Evolutionary conservation across 1,140 invertebrate species (phyloP), one percentile per base, ranked within the genome.

Genomic region (Littorina saxatilis): DNA sequence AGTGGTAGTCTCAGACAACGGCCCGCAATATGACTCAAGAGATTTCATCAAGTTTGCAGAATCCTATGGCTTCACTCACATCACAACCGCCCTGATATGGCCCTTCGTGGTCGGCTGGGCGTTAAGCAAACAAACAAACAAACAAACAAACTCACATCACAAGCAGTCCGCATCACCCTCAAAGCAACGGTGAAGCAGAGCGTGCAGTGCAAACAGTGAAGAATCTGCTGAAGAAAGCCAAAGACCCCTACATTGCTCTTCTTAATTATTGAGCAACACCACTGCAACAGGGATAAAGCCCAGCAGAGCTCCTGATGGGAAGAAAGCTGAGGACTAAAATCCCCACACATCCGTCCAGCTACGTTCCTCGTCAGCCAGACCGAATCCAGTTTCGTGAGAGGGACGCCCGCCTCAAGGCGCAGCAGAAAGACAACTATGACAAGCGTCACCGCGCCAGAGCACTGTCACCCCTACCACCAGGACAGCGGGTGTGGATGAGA

Each of bases 171-270:
- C 39, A 68, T 50, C 61, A 79, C 20, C 61, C 32, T 20, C n/a
- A 43, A 32, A 17, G 52, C 37, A 79, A 79, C 52, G 78, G 78
- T 29, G 68, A 82, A 39, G 87, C 73, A 9, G 86, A 87, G 76
- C 75, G 81, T 58, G 79, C 75, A 5, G 84, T 86, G 13, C 83
- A 87, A 32, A 87, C 84, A 15, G 84, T 88, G 4, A 85, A 88
- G 78, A 78, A 39, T 23, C 47, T 82, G 15, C 68, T 80, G 1
- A 37, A 66, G 37, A 85, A 85, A 58, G 63, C 72, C 39, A 68
- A 73, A 2, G 81, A 83, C 70, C 85, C 83, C 23, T 83, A 79
- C 72, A 29, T 75, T 27, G 83, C 76, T 35, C 73, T 87, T n/a
- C 50, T 87, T 2, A 40, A 37, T 4, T 83, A 83, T 55, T 35